Conservation (phyloP, 2,113 vertebrate genomes). For the Azemiops feae region DNA sequence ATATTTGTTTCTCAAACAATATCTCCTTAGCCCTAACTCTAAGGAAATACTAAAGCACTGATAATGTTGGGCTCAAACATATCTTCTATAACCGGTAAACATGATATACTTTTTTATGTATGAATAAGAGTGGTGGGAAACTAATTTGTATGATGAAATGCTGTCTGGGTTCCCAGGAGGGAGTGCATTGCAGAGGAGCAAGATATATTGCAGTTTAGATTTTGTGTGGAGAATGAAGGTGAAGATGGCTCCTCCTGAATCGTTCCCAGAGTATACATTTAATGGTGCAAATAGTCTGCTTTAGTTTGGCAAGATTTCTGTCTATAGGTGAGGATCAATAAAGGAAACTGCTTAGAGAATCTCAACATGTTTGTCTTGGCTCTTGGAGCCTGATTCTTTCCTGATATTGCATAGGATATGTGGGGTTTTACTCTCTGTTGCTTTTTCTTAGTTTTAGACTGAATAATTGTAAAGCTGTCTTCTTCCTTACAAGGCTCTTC, state of each 20-base stretch:
- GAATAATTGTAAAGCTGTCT: slow-evolving; percentile 13
- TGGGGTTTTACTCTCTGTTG: not conserved
- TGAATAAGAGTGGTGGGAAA: not conserved
- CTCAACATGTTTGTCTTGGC: not conserved
- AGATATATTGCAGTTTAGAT: not conserved
- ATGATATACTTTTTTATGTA: not conserved
- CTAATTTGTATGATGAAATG: not conserved
- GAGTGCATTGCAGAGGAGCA: not conserved
- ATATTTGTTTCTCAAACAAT: not conserved
- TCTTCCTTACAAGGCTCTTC: slow-evolving; percentile 26
- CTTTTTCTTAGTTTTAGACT: slow-evolving; percentile 20
- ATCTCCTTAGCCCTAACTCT: not conserved
- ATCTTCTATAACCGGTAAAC: not conserved
- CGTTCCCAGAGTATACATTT: not conserved
- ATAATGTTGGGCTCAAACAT: not conserved
- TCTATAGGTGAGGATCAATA: not conserved
- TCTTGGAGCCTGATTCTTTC: not conserved
- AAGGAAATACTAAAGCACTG: not conserved
- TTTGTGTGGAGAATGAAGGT: not conserved
- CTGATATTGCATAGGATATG: not conserved
- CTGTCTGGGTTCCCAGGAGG: not conserved
- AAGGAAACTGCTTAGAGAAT: not conserved
- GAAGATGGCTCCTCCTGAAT: not conserved
- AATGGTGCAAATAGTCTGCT: not conserved
- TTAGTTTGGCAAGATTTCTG: not conserved